Conservation (phyloP, 1,140 invertebrate genomes). For the Melanaphis sacchari region DNA sequence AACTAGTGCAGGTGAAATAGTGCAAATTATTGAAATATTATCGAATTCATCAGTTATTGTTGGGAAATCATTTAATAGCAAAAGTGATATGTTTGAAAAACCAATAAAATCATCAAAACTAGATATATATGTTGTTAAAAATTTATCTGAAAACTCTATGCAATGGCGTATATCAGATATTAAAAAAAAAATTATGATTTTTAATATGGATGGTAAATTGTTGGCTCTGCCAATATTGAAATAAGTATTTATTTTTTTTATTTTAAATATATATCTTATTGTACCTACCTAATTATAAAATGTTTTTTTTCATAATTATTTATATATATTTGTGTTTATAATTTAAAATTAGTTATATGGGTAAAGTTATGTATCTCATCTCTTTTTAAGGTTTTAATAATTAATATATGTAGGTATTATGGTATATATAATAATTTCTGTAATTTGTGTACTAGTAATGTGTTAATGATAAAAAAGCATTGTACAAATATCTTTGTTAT, state of each 20-base stretch:
- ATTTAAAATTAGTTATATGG: too few species aligned
- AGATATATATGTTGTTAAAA: neutral
- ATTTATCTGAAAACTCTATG: neutral
- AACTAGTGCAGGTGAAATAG: neutral
- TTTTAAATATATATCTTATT: neutral
- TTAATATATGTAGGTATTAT: too few species aligned
- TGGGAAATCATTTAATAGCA: neutral
- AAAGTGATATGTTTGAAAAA: neutral
- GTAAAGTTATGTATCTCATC: too few species aligned
- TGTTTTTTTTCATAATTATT: neutral
- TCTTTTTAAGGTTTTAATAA: too few species aligned
- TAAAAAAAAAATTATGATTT: conserved; percentile 25
- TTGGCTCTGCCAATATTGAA: neutral
- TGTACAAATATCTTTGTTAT: neutral
- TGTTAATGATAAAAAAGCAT: too few species aligned
- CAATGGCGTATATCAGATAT: neutral
- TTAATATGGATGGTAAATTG: neutral
- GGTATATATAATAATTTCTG: too few species aligned
- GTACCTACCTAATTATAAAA: neutral
- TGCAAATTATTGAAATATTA: neutral
- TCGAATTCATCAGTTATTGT: neutral
- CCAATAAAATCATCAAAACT: neutral
- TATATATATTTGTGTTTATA: neutral
- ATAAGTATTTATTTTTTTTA: neutral
- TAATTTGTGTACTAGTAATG: too few species aligned